phyloP scores from a whole-genome alignment of 2,113 vertebrate genomes.

The Phaethornis superciliosus region DNA sequence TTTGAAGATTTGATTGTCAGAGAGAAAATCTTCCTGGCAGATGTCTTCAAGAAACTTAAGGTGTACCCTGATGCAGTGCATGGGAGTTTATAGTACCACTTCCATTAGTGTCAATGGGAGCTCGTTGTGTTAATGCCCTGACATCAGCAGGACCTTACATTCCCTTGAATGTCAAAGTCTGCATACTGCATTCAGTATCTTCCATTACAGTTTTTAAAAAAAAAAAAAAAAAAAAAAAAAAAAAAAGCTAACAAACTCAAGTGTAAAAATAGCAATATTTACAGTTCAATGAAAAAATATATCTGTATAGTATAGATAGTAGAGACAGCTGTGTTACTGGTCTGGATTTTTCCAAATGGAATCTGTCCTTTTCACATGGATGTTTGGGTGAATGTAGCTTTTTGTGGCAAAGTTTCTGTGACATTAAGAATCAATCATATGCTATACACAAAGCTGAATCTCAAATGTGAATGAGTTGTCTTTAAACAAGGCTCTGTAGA shows the following conservation, averaged over 20 bases:
- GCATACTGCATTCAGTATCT: conserved; percentile 2
- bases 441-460: conserved; percentile 54
- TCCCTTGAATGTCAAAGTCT: conserved; percentile 13
- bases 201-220: not conserved
- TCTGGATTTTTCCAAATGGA: conserved; percentile 41
- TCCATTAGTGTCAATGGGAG: not conserved
- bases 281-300: conserved; percentile 40
- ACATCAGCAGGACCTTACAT: not conserved
- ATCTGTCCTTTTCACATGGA: conserved; percentile 19
- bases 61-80: not conserved
- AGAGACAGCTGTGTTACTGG: conserved; percentile 35
- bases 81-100: not conserved
- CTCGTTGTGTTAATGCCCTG: not conserved
- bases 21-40: not conserved
- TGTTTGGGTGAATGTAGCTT: conserved; percentile 40
- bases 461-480: conserved; percentile 47
- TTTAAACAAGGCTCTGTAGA: conserved; percentile 59
- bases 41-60: not conserved
- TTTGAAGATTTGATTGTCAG: not conserved
- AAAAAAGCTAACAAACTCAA: not conserved
- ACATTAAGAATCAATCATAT: not conserved
- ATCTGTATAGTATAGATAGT: conserved; percentile 48
- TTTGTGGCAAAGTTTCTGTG: conserved; percentile 66
- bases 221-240: not conserved
- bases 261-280: conserved; percentile 62